Conservation (phyloP, 2,888 invertebrate genomes). For the Bibio marci region DNA sequence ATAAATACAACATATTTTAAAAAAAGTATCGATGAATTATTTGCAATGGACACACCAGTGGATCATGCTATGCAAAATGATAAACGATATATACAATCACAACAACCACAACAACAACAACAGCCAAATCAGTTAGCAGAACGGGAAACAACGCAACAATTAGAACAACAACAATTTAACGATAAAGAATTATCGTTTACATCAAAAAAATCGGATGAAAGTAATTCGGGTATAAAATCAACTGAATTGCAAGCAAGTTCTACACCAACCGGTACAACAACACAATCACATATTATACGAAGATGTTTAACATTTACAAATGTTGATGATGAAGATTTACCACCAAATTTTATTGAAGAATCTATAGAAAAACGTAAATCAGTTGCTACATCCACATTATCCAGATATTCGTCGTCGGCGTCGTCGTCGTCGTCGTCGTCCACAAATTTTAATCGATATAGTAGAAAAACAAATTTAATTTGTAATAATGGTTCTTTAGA, state of each 20-base stretch:
- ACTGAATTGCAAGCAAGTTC: constrained; percentile 32
- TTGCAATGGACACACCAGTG: constrained; percentile 12
- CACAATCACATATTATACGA: constrained; percentile 30
- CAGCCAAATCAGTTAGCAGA: too few species aligned
- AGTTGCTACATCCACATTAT: constrained; percentile 29
- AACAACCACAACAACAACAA: background rate
- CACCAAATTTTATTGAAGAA: constrained; percentile 17
- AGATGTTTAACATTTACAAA: constrained; percentile 35
- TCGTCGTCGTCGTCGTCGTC: too few species aligned
- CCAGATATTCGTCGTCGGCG: constrained; percentile 12
- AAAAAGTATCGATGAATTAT: constrained; percentile 10
- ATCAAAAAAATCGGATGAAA: constrained; percentile 2
- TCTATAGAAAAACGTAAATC: constrained; percentile 33
- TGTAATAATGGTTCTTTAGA: constrained; percentile 42
- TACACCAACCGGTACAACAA: constrained; percentile 26
- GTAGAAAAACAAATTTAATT: background rate
- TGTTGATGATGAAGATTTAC: too few species aligned
- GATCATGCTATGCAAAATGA: background rate
- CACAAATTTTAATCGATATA: constrained; percentile 12
- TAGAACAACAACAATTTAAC: too few species aligned
- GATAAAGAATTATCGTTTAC: too few species aligned
- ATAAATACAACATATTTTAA: constrained; percentile 8
- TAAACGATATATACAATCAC: background rate
- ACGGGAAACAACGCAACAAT: too few species aligned
- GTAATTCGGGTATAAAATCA: constrained; percentile 5